Evolutionary conservation across 23 tunicate genomes (phyloP).

Genomic region (Pegea sp.): DNA sequence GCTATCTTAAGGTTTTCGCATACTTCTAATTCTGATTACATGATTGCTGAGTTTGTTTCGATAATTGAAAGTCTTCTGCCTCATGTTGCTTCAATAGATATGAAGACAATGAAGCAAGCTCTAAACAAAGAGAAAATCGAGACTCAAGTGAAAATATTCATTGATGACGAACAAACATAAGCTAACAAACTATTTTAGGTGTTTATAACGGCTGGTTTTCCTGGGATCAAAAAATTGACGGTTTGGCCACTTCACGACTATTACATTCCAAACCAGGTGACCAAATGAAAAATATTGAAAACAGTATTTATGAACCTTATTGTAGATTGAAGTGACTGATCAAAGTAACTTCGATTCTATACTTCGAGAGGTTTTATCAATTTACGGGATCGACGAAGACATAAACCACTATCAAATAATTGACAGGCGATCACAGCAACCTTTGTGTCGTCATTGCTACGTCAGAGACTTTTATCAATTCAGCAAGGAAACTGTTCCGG

Average conservation of each 20-base stretch:
- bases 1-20: conserved; percentile 3
- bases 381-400: conserved; percentile 15
- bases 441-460: conserved; percentile 46
- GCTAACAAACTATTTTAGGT: conserved; percentile 10
- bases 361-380: conserved; percentile 12
- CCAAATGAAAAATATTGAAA: too few species aligned
- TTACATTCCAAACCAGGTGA: conserved; percentile 41
- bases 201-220: conserved; percentile 33
- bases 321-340: conserved; percentile 53
- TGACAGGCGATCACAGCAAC: conserved; percentile 13
- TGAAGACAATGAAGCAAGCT: conserved; percentile 46
- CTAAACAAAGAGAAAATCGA: conserved; percentile 61
- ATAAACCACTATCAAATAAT: conserved; percentile 22
- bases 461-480: conserved; percentile 60
- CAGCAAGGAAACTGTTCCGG: conserved; percentile 28
- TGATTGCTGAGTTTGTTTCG: conserved; percentile 10
- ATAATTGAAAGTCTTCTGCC: conserved; percentile 32
- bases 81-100: conserved; percentile 20
- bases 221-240: conserved; percentile 42
- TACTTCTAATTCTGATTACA: conserved; percentile 14
- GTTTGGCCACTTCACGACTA: conserved; percentile 25
- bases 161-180: too few species aligned
- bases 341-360: conserved; percentile 40
- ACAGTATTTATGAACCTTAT: too few species aligned
- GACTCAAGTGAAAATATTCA: conserved; percentile 31